Evolutionary conservation across 2,888 invertebrate genomes (phyloP), one percentile per base, ranked within the genome.

Genomic region (Tipula confusa): DNA sequence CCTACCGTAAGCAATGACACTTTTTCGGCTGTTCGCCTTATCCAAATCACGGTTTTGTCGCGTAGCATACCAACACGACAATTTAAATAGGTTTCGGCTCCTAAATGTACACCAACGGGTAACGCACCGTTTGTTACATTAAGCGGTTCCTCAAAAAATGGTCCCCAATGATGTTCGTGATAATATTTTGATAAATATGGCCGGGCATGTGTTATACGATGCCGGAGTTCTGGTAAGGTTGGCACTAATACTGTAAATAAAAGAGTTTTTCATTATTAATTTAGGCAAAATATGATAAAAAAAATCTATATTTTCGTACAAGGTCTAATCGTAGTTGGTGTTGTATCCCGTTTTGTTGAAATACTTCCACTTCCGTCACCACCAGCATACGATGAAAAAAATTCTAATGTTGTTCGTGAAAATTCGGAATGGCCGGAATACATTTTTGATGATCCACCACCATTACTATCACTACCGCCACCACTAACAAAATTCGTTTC

Each of bases 1-100:
- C 93, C 94, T 3, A 94, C 92, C 9, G 93, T 94, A 83, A 94
- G 90, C 82, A 93, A 90, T 80, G 92, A 92, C 0, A 93, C 92
- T 85, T 92, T 91, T 84, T 93, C 93, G 7, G 92, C 91, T 83
- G 91, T 92, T 84, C 92, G 92, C 43, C 93, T 90, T 83, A 93
- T 89, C 94, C 94, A 94, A 92, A 93, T 93, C 83, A 94, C 93
- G 90, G 92, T 93, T 89, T 93, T 93, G 86, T 93, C 93, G 86
- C 93, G 92, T 82, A 94, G 91, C 93, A 94, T 93, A 83, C 93
- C 93, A 82, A 94, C 93, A 85, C 93, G 90, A 87, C 93, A 94
- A 86, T 93, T 93, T 84, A 94, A 90, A 85, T 93, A 89, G 43
- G 93, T 93, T 85, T 93, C 93, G 0, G 93, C 91, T 5, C 93